Conservation (phyloP, 2,888 invertebrate species). For the Gasteruption jaculator region DNA sequence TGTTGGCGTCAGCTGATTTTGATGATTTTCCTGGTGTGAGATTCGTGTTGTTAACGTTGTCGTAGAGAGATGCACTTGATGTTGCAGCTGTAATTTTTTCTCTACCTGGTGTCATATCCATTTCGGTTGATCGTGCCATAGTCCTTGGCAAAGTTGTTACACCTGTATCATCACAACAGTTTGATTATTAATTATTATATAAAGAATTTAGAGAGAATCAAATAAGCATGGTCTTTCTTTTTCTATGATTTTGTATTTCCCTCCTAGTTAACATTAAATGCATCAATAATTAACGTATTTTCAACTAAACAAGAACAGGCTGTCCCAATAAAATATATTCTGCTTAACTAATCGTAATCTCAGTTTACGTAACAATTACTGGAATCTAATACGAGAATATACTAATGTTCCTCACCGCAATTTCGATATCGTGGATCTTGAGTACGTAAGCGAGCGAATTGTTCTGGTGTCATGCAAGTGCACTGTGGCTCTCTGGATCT, state of each 20-base stretch:
- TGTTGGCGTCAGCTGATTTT: constrained; percentile 37
- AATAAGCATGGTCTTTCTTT: too few species aligned
- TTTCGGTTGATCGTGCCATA: constrained; percentile 64
- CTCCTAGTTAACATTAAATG: too few species aligned
- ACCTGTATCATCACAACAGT: constrained; percentile 49
- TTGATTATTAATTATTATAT: background rate
- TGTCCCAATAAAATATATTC: too few species aligned
- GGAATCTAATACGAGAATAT: background rate
- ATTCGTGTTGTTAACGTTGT: constrained; percentile 63
- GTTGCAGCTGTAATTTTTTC: constrained; percentile 80
- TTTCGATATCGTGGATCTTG: constrained; percentile 79
- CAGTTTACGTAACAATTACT: background rate
- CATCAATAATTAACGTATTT: background rate
- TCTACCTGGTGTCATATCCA: constrained; percentile 56
- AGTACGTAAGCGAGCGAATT: constrained; percentile 78
- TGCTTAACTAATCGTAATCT: constrained; percentile 10
- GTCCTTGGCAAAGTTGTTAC: constrained; percentile 82
- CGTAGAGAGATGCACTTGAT: constrained; percentile 84
- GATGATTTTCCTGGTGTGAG: constrained; percentile 35
- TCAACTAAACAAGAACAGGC: too few species aligned
- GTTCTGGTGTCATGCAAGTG: constrained; percentile 93
- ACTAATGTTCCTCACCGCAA: constrained; percentile 37
- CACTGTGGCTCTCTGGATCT: constrained; percentile 85
- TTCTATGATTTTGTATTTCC: too few species aligned
- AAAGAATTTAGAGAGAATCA: background rate